A percentile compares a stretch with the other conserved stretches of the same genome.
These are phyloP conservation scores for Serranus cabrilla DNA, from an alignment of 2,797 vertebrate genomes.

Conservation along the genomic window DNA sequence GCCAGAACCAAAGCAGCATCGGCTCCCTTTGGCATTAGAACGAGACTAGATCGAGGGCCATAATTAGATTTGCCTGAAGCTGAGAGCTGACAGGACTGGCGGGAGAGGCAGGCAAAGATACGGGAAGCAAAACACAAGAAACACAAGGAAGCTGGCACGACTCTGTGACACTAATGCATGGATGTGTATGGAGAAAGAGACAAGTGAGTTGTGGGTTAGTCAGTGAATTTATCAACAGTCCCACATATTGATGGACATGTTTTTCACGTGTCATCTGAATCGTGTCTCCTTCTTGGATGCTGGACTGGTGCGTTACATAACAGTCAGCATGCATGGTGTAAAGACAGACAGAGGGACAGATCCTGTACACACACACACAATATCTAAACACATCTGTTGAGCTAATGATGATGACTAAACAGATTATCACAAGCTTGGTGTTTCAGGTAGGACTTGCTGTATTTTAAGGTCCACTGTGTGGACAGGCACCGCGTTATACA, in stretches of 20 bases:
- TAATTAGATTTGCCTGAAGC: constrained; percentile 71
- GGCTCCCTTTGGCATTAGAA: constrained; percentile 60
- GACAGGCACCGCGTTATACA: constrained; percentile 31
- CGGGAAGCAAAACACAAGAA: constrained; percentile 8
- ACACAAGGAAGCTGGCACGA: constrained; percentile 14
- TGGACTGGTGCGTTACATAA: constrained; percentile 80
- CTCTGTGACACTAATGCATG: constrained; percentile 3
- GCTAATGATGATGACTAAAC: constrained; percentile 35
- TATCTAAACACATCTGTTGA: constrained; percentile 31
- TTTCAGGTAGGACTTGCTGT: constrained; percentile 4
- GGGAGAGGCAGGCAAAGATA: constrained; percentile 22
- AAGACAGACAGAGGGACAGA: constrained; percentile 57
- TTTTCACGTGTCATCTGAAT: constrained; percentile 69
- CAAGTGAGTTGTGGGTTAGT: constrained; percentile 10
- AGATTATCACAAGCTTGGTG: constrained; percentile 7
- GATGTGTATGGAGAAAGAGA: not conserved
- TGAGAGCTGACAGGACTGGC: constrained; percentile 44
- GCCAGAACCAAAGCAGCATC: constrained; percentile 49
- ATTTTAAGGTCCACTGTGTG: constrained; percentile 16
- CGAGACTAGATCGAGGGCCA: constrained; percentile 59
- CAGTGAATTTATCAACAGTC: constrained; percentile 36
- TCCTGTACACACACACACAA: constrained; percentile 16
- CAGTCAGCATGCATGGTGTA: constrained; percentile 63
- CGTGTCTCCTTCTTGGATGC: constrained; percentile 71
- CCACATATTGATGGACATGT: constrained; percentile 50